Evolutionary conservation across 2,888 invertebrate genomes (phyloP), one percentile per base, ranked within the genome.

Genomic region (Chalcosyrphus nemorum): DNA sequence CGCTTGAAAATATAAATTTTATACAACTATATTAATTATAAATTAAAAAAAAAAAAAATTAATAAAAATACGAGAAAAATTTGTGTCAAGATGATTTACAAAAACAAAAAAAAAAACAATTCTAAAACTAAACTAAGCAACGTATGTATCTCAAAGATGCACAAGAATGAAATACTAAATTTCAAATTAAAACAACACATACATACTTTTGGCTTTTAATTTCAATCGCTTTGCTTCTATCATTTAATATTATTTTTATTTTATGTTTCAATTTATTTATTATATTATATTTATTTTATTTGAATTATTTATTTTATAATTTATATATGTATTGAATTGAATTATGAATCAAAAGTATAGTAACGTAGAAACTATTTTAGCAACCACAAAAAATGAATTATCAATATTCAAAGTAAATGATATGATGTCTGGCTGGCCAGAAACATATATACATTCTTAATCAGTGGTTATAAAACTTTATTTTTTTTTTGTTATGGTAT

Each of bases 101-200:
- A 6, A 13, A 29, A 29, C 5, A 15, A 2, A 4, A 68, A 4
- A 68, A 29, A 15, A 19, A 27, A 68, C 4, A 41, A 35, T 19
- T n/a, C n/a, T 27, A 27, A 17, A 13, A 15, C 11, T 35, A 17
- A 11, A 43, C 32, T 5, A 17, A n/a, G 47, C 1, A 63, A 43
- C 11, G 43, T 35, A 21, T n/a, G 70, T 47, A 47, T 70, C 70
- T 70, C 57, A 57, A 70, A 70, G 70, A 70, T 70, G 21, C 70
- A n/a, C 19, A 24, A 17, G 21, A 3, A 32, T 21, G 68, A 68
- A 68, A 68, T 68, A 56, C 7, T 11, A 68, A 70, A 57, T 70
- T 56, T 57, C 56, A 57, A 43, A 27, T 38, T 11, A 24, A 27
- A 27, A 4, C 2, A 15, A 43, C 6, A 19, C 38, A 3, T 38